Conservation (phyloP, 2,113 vertebrate species). For the Apteryx owenii region DNA sequence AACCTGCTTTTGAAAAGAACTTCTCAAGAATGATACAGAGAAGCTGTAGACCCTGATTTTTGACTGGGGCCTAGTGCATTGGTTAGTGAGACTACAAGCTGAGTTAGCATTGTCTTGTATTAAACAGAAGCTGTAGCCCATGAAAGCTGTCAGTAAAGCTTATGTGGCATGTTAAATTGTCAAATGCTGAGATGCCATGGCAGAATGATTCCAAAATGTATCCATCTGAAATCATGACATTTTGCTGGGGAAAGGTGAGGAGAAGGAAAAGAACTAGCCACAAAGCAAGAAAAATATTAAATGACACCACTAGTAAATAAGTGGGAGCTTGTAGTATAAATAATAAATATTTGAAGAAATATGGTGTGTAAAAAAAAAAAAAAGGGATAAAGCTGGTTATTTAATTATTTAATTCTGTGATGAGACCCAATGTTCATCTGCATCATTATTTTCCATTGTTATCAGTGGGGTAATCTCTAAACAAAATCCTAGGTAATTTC, state of each 20-base stretch:
- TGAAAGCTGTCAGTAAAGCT: neutral
- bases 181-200: neutral
- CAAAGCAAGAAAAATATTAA: neutral
- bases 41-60: neutral
- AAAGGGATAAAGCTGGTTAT: neutral
- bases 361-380: neutral
- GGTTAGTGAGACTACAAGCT: neutral
- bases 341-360: neutral
- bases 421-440: neutral
- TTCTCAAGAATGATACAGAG: neutral
- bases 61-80: neutral
- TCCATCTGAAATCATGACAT: neutral
- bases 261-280: neutral
- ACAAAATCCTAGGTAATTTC: neutral
- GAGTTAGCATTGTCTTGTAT: neutral
- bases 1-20: neutral
- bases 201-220: neutral
- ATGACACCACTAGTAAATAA: neutral
- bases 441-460: neutral
- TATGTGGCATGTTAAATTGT: neutral
- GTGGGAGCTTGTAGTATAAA: neutral
- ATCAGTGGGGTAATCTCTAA: neutral
- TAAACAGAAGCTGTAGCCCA: neutral
- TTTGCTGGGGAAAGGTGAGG: neutral
- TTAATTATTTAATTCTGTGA: neutral